phyloP scores from a whole-genome alignment of 2,113 vertebrate genomes.

The Phyllopteryx taeniolatus region DNA sequence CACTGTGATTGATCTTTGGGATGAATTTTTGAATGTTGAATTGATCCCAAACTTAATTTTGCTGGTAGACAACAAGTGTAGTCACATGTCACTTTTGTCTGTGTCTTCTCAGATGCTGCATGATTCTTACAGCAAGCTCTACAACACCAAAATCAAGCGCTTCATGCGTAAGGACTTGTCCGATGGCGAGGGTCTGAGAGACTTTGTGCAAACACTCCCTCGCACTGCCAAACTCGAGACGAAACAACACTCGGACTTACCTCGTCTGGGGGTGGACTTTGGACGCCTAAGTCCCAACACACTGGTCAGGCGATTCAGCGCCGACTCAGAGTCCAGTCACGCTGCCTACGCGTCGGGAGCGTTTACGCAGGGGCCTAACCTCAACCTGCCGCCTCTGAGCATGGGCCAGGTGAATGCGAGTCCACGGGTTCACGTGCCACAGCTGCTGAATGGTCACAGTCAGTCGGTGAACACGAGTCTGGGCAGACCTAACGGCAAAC shows the following conservation, averaged over 20 bases:
- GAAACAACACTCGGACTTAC: slow-evolving; percentile 33
- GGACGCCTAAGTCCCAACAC: slow-evolving; percentile 45
- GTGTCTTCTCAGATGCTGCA: slow-evolving; percentile 61
- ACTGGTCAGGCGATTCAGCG: slow-evolving; percentile 2
- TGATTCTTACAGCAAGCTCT: slow-evolving; percentile 74
- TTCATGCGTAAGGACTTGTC: slow-evolving; percentile 52
- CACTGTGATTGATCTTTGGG: neutral
- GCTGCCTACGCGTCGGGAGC: slow-evolving; percentile 2
- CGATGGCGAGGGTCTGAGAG: neutral
- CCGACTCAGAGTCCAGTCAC: slow-evolving; percentile 9
- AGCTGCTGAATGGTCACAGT: slow-evolving; percentile 1
- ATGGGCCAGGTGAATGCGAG: slow-evolving; percentile 12
- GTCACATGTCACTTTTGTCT: neutral
- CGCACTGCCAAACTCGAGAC: slow-evolving; percentile 21
- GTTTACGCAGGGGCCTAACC: slow-evolving; percentile 31
- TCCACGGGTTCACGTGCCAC: neutral
- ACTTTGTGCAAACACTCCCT: neutral
- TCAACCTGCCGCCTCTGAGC: slow-evolving; percentile 54
- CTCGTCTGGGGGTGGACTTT: slow-evolving; percentile 65
- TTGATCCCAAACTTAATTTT: too few species aligned
- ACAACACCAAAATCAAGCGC: slow-evolving; percentile 70
- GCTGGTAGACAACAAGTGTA: neutral
- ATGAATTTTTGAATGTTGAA: too few species aligned
- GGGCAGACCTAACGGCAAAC: neutral
- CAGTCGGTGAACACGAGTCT: neutral